phyloP scores from a whole-genome alignment of 2,113 vertebrate genomes.

The Limanda limanda region DNA sequence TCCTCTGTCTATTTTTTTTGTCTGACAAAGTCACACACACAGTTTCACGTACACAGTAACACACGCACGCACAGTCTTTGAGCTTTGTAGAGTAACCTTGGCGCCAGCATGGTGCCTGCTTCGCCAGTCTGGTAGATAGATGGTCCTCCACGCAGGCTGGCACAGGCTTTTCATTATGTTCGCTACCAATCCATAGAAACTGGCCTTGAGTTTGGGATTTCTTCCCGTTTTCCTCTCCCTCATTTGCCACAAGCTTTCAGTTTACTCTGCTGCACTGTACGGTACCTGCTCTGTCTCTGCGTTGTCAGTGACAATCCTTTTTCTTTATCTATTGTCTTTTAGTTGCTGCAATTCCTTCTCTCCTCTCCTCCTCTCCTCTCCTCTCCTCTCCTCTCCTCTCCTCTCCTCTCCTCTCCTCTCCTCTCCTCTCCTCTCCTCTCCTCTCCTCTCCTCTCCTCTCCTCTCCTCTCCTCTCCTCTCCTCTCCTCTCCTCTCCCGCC shows the following conservation, averaged over 20 bases:
- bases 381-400: not conserved
- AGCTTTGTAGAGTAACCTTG: conserved; percentile 75
- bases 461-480: conserved; percentile 4
- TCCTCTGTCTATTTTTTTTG: not conserved
- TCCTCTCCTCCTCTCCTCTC: not conserved
- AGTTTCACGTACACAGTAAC: conserved; percentile 20
- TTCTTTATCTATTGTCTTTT: conserved; percentile 38
- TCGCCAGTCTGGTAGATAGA: conserved; percentile 72
- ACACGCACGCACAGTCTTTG: conserved; percentile 50
- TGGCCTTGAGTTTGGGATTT: conserved; percentile 52
- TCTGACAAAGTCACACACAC: not conserved
- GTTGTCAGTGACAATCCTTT: conserved; percentile 35
- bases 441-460: not conserved
- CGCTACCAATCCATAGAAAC: conserved; percentile 53
- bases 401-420: too few species aligned
- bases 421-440: conserved; percentile 18
- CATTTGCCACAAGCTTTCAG: conserved; percentile 22
- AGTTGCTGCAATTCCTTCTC: not conserved
- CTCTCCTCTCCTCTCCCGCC: conserved; percentile 23
- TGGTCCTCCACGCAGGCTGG: conserved; percentile 68
- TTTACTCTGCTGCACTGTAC: conserved; percentile 12
- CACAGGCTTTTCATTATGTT: conserved; percentile 74
- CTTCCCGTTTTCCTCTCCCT: conserved; percentile 45
- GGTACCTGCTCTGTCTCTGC: conserved; percentile 26
- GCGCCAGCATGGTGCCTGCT: conserved; percentile 76